phyloP scores from a whole-genome alignment of 2,113 vertebrate species.

The Dipodomys spectabilis region DNA sequence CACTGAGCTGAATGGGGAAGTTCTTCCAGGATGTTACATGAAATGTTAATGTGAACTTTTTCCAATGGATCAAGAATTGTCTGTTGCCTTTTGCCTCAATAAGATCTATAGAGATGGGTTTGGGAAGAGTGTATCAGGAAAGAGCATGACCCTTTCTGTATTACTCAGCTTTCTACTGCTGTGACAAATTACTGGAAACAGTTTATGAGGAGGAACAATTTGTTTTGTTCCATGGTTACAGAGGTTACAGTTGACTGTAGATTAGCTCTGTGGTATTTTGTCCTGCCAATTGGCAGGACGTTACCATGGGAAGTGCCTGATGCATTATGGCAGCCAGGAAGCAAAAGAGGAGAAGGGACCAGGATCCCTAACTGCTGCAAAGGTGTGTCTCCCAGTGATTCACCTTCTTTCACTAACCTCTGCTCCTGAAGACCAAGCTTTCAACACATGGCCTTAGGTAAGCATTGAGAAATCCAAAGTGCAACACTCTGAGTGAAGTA shows the following conservation, averaged over 20 bases:
- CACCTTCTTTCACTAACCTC: neutral
- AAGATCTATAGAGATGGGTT: neutral
- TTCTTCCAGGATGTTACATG: neutral
- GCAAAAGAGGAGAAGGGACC: no score
- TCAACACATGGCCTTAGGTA: neutral
- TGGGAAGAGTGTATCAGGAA: neutral
- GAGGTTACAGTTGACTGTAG: neutral
- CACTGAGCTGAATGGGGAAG: neutral
- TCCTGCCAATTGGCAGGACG: no score
- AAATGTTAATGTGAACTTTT: neutral
- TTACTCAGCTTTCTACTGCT: neutral
- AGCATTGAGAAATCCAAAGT: neutral
- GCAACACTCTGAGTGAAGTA: neutral
- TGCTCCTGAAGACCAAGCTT: neutral
- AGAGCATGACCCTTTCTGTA: neutral
- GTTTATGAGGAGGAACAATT: neutral
- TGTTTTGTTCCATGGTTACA: neutral
- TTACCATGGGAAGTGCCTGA: neutral
- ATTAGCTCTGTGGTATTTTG: neutral
- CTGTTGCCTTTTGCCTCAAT: constrained; percentile 25
- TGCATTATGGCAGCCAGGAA: neutral
- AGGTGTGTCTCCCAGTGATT: no score
- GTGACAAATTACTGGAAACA: neutral
- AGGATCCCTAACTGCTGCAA: neutral
- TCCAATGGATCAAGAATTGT: no score